Conservation (phyloP, 2,888 invertebrate genomes). For the Andrena bicolor region DNA sequence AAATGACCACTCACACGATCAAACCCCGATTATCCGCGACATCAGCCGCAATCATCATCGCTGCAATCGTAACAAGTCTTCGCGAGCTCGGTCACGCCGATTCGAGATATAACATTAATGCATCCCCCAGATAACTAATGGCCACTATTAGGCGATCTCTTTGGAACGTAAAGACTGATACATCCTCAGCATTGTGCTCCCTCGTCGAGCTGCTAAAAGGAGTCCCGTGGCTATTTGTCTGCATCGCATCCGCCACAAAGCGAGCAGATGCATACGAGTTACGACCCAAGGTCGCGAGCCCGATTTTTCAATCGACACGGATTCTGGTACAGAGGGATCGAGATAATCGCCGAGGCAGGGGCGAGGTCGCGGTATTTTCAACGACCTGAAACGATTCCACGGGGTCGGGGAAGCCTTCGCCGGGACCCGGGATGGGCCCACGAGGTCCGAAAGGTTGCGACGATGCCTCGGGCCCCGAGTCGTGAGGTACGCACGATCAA, state of each 20-base stretch:
- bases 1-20: background rate
- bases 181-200: constrained; percentile 66
- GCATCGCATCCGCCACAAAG: constrained; percentile 51
- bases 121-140: constrained; percentile 68
- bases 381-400: constrained; percentile 35
- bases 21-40: constrained; percentile 15
- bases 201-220: constrained; percentile 66
- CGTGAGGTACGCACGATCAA: constrained; percentile 71
- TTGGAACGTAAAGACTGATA: constrained; percentile 74
- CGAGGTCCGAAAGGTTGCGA: constrained; percentile 71
- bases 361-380: constrained; percentile 11
- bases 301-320: constrained; percentile 58
- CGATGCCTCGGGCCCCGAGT: constrained; percentile 61
- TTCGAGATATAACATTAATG: constrained; percentile 64
- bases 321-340: constrained; percentile 36
- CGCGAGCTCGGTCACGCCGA: constrained; percentile 58
- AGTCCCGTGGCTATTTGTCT: constrained; percentile 69
- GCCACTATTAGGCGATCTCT: constrained; percentile 73
- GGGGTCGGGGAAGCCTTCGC: constrained; percentile 54
- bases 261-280: constrained; percentile 35
- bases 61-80: constrained; percentile 58
- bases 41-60: constrained; percentile 50
- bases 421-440: constrained; percentile 46
- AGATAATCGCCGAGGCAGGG: constrained; percentile 11
- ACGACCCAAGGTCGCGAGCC: constrained; percentile 56